Base-by-base conservation (phyloP, 2,888 invertebrate species). In the Sinelater perroti region DNA sequence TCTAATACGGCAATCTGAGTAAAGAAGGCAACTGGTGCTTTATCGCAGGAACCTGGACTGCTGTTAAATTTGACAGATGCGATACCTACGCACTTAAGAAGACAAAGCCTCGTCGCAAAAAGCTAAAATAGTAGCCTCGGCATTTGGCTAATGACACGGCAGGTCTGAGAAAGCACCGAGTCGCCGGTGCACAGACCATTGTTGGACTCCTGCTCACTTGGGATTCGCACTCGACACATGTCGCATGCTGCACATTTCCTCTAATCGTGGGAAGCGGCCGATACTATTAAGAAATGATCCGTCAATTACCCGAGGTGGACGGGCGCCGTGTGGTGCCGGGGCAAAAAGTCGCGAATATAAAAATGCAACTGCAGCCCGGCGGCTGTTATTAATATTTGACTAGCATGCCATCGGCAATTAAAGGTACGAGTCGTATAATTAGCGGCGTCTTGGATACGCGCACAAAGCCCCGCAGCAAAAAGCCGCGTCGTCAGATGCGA, bases 331-430 rank as follows among this genome's bases (percentile, higher is more conserved):
- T 21, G 24, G 35, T 18, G 21, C 17, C 24, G 30, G 18, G 54
- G 46, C 46, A 54, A 54, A 54, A 54, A 54, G 45, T 18, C 20
- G 54, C 46, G 31, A 54, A 38, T 21, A 26, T 54, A 54, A 54
- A 54, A 54, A 54, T 54, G 14, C 28, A 28, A 11, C 24, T 31
- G 46, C 42, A 17, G 18, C 26, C 28, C 44, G 16, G 3, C 14
- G 24, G 21, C 38, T 52, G 18, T 36, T 35, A 38, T 28, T 54
- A 46, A 54, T 46, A 18, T 54, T 46, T 46, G 20, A 46, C 33
- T 21, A 44, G 17, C 17, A 11, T 26, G 13, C 17, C n/a, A 44
- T 44, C 30, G 30, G 11, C 28, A 36, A 36, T 24, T 36, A 31
- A 33, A 46, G 2, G 11, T n/a, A 20, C 4, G 6, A 26, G 17